Evolutionary conservation across 1,140 invertebrate genomes (phyloP), one percentile per base, ranked within the genome.

Genomic region (Brachionus angularis): DNA sequence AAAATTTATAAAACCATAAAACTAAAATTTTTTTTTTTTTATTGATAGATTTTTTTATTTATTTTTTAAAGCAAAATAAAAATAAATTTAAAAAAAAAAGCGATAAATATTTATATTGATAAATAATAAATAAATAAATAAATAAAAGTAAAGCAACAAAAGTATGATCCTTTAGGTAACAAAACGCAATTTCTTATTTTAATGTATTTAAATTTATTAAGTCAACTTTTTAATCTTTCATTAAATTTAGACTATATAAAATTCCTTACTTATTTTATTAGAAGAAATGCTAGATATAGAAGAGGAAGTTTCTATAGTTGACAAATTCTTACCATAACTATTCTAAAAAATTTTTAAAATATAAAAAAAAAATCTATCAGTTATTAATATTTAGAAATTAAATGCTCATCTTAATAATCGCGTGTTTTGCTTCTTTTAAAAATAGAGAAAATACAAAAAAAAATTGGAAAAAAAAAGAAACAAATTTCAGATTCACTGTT

Each of bases 271-370:
- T 33, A 18, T 14, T 58, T 39, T 58, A 42, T 8, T 42, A 3
- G 39, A 42, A 23, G 53, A 58, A 16, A 21, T 39, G 18, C 53
- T 58, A 58, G 53, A 58, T 39, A 58, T 31, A 21, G 53, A 58
- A 23, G 53, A 58, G 39, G 53, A 58, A 31, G 53, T 39, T 39
- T 23, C 7, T 58, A 58, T 39, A 58, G 39, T 58, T 58, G 53
- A 58, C 53, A 34, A 58, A 21, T 58, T 31, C 27, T 58, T 58
- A 39, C 33, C 53, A 39, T 58, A 18, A 39, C 53, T 58, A 58
- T 36, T 39, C 53, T 58, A 58, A 18, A 39, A 36, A 14, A 31
- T n/a, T n/a, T n/a, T n/a, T n/a, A n/a, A n/a, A n/a, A n/a, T n/a
- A n/a, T n/a, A n/a, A n/a, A n/a, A n/a, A n/a, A n/a, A n/a, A n/a